Base-by-base conservation (phyloP, 2,888 invertebrate genomes). In the Agrochola lota region DNA sequence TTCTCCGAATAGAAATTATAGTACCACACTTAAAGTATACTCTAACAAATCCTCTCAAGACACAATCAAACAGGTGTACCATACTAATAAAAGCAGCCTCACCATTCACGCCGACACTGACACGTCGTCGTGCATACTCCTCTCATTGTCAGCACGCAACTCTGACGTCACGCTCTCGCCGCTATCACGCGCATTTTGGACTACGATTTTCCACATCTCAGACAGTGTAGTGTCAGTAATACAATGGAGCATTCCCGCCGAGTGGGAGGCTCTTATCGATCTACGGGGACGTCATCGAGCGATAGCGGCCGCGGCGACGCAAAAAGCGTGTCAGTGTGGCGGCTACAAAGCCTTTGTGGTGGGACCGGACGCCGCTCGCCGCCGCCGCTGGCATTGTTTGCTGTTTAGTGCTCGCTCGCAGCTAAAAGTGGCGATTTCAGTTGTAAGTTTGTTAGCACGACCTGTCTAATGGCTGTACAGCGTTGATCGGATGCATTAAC, bases 281-380 rank as follows among this genome's bases (percentile, higher is more conserved):
- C 95, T 95, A 94, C 94, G 91, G 94, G 95, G 93, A 95, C 96
- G 96, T 96, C 96, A 96, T 96, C 96, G 95, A 90, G 94, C 95
- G 96, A 96, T 96, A 96, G 94, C 95, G 94, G 93, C 92, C 93
- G 93, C 91, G 90, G 91, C 92, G 93, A 93, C 94, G 96, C 95
- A 96, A 96, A 96, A 96, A 96, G 96, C 96, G 96, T 96, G 96
- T 96, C 96, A 96, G 93, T 95, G 93, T 94, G 95, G 93, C 95
- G 94, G 93, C 90, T 91, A 95, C 95, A 95, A 95, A 94, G 96
- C 90, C 95, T 96, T 96, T 96, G 96, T 96, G 94, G 94, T 88
- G 92, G 72, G 91, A 92, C 95, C 95, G 95, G 95, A 95, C 96
- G 95, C 95, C 95, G 95, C 95, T 92, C 93, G 93, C 94, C 94